Evolutionary conservation across 2,113 vertebrate species (phyloP).

Genomic region (Todiramphus saurophagus): DNA sequence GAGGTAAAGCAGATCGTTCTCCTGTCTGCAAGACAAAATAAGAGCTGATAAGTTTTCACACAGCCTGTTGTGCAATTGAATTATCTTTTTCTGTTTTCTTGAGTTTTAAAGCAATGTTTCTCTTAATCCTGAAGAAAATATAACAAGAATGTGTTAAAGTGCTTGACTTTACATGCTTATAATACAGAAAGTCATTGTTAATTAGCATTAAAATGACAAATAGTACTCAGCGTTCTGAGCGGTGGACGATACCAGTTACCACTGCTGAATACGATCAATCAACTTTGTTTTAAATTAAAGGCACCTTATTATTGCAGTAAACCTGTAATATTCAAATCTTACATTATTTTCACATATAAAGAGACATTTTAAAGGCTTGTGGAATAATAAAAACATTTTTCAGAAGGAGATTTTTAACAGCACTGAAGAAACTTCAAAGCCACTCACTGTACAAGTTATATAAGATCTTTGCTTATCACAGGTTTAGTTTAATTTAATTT

Average conservation of each 20-base stretch:
- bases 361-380: background rate
- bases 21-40: background rate
- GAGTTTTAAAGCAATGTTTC: background rate
- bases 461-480: slow-evolving; percentile 52
- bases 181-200: background rate
- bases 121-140: background rate
- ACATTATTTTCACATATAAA: background rate
- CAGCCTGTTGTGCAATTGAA: background rate
- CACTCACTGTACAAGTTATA: background rate
- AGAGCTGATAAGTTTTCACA: background rate
- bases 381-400: slow-evolving; percentile 18
- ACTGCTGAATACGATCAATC: background rate
- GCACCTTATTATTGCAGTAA: slow-evolving; percentile 17
- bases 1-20: background rate
- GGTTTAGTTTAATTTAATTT: slow-evolving; percentile 60
- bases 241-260: background rate
- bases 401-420: slow-evolving; percentile 1
- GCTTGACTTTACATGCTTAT: background rate
- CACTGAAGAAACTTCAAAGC: background rate
- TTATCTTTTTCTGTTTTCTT: background rate
- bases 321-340: background rate
- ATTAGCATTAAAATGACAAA: slow-evolving; percentile 14
- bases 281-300: slow-evolving; percentile 9
- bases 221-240: background rate
- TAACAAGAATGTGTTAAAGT: background rate